Conservation (phyloP, 2,113 vertebrate species). For the Sterna hirundo region DNA sequence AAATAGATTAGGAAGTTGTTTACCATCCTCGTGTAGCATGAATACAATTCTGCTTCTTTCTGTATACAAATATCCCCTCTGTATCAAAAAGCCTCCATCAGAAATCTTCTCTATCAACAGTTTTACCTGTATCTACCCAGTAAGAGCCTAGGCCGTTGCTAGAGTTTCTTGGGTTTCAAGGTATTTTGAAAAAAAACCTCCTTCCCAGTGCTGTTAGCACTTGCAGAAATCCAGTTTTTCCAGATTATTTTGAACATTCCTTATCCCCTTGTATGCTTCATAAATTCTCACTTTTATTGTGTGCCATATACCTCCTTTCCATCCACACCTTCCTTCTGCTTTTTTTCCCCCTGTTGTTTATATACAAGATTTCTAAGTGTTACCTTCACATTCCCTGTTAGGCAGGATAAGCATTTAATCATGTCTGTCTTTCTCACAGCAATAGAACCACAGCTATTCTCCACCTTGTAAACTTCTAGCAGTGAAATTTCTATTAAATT, state of each 20-base stretch:
- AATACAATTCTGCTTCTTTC: background rate
- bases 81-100: background rate
- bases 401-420: background rate
- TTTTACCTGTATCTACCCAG: background rate
- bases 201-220: background rate
- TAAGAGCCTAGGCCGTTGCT: background rate
- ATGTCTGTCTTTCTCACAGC: background rate
- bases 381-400: background rate
- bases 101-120: background rate
- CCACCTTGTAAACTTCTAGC: background rate
- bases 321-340: background rate
- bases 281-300: conserved; percentile 19
- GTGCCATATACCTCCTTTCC: background rate
- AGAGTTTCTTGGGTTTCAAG: background rate
- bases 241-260: background rate
- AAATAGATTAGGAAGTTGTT: background rate
- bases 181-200: background rate
- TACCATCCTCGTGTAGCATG: background rate
- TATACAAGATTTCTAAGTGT: background rate
- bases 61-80: background rate
- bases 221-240: conserved; percentile 29
- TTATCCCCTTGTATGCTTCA: conserved; percentile 22
- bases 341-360: background rate
- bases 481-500: background rate
- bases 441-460: background rate